These are phyloP conservation scores for Drosophila orena DNA, from an alignment of 1,140 invertebrate genomes.

Conservation along the genomic window DNA sequence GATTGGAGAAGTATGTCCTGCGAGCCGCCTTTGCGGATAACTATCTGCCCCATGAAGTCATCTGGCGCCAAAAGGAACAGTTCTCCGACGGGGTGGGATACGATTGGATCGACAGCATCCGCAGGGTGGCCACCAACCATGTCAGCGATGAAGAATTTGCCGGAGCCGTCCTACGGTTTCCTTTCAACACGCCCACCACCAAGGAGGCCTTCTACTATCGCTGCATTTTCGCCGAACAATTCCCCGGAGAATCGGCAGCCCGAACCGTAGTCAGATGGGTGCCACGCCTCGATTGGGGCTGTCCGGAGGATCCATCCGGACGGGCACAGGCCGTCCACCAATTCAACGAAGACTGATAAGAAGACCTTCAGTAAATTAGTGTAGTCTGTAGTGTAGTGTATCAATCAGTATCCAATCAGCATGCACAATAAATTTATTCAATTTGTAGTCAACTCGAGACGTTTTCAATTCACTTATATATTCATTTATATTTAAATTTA, in stretches of 20 bases:
- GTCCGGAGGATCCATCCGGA: slow-evolving; percentile 81
- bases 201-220: slow-evolving; percentile 95
- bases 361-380: slow-evolving; percentile 10
- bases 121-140: slow-evolving; percentile 87
- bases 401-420: too few relatives aligned
- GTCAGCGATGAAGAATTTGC: slow-evolving; percentile 88
- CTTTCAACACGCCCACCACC: slow-evolving; percentile 90
- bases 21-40: slow-evolving; percentile 90
- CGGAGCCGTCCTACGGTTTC: slow-evolving; percentile 87
- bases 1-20: slow-evolving; percentile 93
- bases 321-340: slow-evolving; percentile 80
- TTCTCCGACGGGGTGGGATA: slow-evolving; percentile 94
- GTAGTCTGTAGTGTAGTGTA: too few relatives aligned
- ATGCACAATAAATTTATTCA: slow-evolving; percentile 4
- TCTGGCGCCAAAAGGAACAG: slow-evolving; percentile 97
- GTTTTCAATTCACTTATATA: slow-evolving; percentile 14
- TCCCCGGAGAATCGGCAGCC: slow-evolving; percentile 71
- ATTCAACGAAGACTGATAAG: slow-evolving; percentile 63
- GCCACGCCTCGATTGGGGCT: slow-evolving; percentile 83
- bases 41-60: slow-evolving; percentile 92
- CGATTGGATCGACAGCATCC: slow-evolving; percentile 82
- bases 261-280: slow-evolving; percentile 77
- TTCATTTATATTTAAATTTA: slow-evolving; percentile 3
- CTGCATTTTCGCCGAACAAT: slow-evolving; percentile 74
- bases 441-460: neutral